Percentiles rank a stretch among this genome's conserved stretches.
These are phyloP conservation scores for Rallus crepitans DNA, from an alignment of 2,797 vertebrate genomes.

Conservation along the genomic window DNA sequence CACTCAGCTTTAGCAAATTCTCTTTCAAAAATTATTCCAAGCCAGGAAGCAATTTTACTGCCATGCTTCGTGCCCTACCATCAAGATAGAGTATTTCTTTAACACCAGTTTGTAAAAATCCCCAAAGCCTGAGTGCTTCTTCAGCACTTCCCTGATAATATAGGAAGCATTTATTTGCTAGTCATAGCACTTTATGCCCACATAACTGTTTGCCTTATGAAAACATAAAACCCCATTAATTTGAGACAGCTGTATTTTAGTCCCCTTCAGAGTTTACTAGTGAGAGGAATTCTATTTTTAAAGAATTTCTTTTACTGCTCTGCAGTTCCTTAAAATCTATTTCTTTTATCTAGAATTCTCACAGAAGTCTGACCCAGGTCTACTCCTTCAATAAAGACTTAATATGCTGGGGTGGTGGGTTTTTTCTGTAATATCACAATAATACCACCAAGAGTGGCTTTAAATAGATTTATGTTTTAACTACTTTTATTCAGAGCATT, in stretches of 20 bases:
- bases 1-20: neutral
- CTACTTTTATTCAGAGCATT: neutral
- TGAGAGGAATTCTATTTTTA: neutral
- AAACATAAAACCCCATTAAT: slow-evolving; percentile 6
- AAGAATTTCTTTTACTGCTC: neutral
- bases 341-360: neutral
- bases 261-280: neutral
- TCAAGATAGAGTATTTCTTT: slow-evolving; percentile 19
- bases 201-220: slow-evolving; percentile 13
- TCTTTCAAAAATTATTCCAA: neutral
- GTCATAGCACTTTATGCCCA: slow-evolving; percentile 1
- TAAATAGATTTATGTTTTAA: neutral
- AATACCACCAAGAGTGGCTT: neutral
- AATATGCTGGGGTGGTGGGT: neutral
- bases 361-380: neutral
- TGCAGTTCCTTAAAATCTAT: neutral
- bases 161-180: slow-evolving; percentile 45
- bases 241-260: slow-evolving; percentile 16
- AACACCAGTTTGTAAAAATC: slow-evolving; percentile 27
- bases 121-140: slow-evolving; percentile 9
- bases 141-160: neutral
- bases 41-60: neutral
- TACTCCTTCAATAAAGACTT: neutral
- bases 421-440: neutral
- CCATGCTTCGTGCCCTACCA: neutral